A percentile compares a stretch with the other conserved stretches of the same genome.
phyloP scores from a whole-genome alignment of 2,888 invertebrate genomes.

The Amiota mariae region DNA sequence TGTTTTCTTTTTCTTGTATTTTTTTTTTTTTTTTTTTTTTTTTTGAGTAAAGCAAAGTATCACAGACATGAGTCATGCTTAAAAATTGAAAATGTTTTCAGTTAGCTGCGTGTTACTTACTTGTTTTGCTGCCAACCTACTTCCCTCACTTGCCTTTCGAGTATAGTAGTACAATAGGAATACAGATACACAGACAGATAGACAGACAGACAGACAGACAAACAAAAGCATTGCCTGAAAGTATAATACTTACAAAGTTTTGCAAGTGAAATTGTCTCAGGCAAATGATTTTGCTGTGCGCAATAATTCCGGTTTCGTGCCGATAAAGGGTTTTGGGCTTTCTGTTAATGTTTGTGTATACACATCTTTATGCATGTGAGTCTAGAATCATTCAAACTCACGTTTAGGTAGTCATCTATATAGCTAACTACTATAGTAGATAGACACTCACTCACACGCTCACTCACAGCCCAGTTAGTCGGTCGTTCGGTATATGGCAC shows the following conservation, averaged over 20 bases:
- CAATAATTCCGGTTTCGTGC: constrained; percentile 49
- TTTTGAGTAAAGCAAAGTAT: background rate
- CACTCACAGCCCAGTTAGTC: background rate
- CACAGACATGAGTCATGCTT: constrained; percentile 19
- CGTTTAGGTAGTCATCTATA: background rate
- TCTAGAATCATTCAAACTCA: background rate
- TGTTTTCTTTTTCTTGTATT: too few species aligned
- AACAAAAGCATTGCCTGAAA: background rate
- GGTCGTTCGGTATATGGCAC: background rate
- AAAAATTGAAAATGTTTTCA: constrained; percentile 11
- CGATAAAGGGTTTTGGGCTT: constrained; percentile 43
- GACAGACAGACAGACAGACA: background rate
- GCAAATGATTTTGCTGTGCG: constrained; percentile 17
- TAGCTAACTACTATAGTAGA: background rate
- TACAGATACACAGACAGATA: background rate
- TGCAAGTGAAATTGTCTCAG: constrained; percentile 7
- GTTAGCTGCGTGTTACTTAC: background rate
- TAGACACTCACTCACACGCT: background rate
- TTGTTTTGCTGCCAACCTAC: too few species aligned
- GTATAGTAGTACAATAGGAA: background rate
- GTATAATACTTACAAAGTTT: too few species aligned
- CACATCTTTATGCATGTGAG: background rate
- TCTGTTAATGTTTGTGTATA: background rate
- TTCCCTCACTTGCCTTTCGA: too few species aligned
- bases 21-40: too few species aligned